Conservation (phyloP, 2,797 vertebrate species). For the Oryzias dopingdopingensis region DNA sequence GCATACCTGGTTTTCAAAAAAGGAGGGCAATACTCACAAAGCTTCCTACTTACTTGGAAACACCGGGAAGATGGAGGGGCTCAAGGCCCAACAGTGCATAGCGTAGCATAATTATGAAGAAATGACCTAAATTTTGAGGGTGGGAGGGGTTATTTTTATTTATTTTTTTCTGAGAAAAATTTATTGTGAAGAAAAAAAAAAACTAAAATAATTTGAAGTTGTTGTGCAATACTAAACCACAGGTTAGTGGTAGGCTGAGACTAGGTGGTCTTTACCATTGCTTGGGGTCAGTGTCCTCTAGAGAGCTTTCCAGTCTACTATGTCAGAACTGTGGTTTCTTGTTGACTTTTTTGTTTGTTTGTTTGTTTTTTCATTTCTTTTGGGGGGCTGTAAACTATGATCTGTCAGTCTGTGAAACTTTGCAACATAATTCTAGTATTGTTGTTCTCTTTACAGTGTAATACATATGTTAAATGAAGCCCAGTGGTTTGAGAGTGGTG, state of each 20-base stretch:
- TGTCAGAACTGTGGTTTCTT: conserved; percentile 99
- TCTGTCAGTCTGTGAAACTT: conserved; percentile 99
- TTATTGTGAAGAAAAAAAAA: conserved; percentile 83
- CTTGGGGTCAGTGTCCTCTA: conserved; percentile 90
- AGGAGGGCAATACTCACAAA: conserved; percentile 81
- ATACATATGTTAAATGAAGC: conserved; percentile 96
- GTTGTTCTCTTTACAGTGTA: conserved; percentile 99
- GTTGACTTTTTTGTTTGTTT: conserved; percentile 86
- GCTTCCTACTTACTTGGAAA: conserved; percentile 84
- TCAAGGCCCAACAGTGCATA: conserved; percentile 79
- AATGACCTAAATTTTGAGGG: conserved; percentile 44
- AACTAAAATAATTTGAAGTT: conserved; percentile 86
- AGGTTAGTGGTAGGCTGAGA: conserved; percentile 96
- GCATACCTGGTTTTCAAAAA: conserved; percentile 91
- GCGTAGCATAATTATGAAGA: conserved; percentile 76
- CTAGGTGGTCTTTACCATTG: conserved; percentile 87
- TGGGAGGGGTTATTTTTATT: conserved; percentile 16
- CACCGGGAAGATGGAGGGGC: conserved; percentile 65
- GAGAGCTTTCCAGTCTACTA: conserved; percentile 98
- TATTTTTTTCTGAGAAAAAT: conserved; percentile 81
- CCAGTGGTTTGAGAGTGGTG: conserved; percentile 58
- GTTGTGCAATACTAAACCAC: conserved; percentile 99
- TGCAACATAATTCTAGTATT: conserved; percentile 99
- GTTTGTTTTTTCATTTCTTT: conserved; percentile 74
- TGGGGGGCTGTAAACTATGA: conserved; percentile 99